phyloP scores from a whole-genome alignment of 2,888 invertebrate genomes.

The Apantesis nais region DNA sequence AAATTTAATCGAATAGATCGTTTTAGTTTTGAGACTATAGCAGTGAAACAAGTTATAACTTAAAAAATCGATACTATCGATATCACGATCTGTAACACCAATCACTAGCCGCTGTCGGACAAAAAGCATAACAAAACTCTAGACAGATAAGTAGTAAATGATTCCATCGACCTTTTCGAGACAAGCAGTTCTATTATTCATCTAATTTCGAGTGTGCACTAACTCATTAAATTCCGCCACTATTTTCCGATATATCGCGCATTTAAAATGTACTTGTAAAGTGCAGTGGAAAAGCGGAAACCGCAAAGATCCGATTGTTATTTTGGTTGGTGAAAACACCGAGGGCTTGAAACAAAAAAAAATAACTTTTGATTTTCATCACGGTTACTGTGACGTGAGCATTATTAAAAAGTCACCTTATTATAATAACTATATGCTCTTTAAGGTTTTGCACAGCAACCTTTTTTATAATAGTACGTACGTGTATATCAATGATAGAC shows the following conservation, averaged over 20 bases:
- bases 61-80: background rate
- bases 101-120: constrained; percentile 26
- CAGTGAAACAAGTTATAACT: too few species aligned
- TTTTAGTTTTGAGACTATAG: too few species aligned
- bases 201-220: constrained; percentile 65
- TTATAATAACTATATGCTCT: background rate
- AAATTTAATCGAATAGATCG: too few species aligned
- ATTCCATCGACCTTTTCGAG: constrained; percentile 53
- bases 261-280: constrained; percentile 69
- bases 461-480: background rate
- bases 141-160: constrained; percentile 53
- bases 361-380: background rate
- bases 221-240: constrained; percentile 69
- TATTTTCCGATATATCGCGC: constrained; percentile 75
- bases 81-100: constrained; percentile 8
- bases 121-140: constrained; percentile 44
- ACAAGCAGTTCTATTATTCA: constrained; percentile 71
- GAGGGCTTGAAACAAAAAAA: background rate
- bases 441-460: background rate
- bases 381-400: background rate
- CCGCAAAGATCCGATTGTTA: constrained; percentile 64
- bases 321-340: constrained; percentile 44
- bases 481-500: background rate
- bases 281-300: constrained; percentile 67
- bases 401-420: background rate